These are phyloP conservation scores for Allolobophora icterica DNA, from an alignment of 2,888 invertebrate genomes.

Conservation along the genomic window DNA sequence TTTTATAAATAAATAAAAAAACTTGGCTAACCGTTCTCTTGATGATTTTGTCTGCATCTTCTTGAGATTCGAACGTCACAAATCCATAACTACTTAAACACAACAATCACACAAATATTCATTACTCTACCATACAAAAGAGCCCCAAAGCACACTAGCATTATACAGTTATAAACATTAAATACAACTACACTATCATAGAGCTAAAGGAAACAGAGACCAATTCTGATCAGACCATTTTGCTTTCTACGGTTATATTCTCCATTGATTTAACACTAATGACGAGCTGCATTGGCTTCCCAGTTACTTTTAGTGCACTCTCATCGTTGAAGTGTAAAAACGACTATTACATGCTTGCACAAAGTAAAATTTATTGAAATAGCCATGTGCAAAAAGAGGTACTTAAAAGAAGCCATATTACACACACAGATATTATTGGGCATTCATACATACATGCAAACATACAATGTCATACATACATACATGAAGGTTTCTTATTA, in stretches of 20 bases:
- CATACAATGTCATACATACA: not conserved
- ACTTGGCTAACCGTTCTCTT: constrained; percentile 68
- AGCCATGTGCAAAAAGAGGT: not conserved
- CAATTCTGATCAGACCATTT: not conserved
- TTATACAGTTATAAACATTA: not conserved
- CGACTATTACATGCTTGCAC: not conserved
- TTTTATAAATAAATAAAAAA: too few relatives aligned
- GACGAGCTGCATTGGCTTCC: too few relatives aligned
- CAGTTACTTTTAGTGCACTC: too few relatives aligned
- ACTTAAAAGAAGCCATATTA: too few relatives aligned
- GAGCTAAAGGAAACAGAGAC: not conserved
- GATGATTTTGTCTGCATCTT: constrained; percentile 74
- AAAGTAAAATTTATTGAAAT: not conserved
- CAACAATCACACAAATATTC: not conserved
- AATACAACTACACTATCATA: not conserved
- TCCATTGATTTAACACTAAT: not conserved
- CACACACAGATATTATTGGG: not conserved
- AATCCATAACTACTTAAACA: constrained; percentile 73
- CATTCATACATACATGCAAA: not conserved
- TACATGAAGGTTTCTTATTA: not conserved
- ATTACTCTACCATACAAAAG: not conserved
- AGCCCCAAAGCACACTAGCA: not conserved
- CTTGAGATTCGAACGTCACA: constrained; percentile 84
- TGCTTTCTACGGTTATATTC: not conserved
- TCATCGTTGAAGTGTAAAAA: too few relatives aligned